phyloP scores from a whole-genome alignment of 2,888 invertebrate genomes.

The Dromius quadrimaculatus region DNA sequence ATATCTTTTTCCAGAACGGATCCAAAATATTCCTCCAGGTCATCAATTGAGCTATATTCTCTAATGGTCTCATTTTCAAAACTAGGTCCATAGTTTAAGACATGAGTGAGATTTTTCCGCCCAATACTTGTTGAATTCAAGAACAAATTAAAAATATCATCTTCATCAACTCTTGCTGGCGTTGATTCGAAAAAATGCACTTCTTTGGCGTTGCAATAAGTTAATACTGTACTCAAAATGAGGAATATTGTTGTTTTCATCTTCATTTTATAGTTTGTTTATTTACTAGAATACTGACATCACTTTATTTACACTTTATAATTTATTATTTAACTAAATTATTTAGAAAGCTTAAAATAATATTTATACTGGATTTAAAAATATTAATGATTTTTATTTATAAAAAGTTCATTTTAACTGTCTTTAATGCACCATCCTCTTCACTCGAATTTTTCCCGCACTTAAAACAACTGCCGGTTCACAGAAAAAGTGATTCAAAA shows the following conservation, averaged over 20 bases:
- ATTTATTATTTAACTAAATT: too few species aligned
- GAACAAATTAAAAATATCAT: constrained; percentile 29
- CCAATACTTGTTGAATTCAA: background rate
- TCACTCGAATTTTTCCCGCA: too few species aligned
- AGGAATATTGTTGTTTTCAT: constrained; percentile 1
- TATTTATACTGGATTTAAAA: too few species aligned
- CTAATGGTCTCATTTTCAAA: constrained; percentile 37
- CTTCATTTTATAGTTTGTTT: constrained; percentile 30
- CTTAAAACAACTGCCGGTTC: constrained; percentile 3
- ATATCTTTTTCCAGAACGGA: constrained; percentile 56
- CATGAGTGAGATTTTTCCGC: background rate
- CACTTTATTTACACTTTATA: too few species aligned
- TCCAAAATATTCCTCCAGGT: constrained; percentile 53
- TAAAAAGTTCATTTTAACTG: too few species aligned
- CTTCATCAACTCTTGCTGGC: constrained; percentile 14
- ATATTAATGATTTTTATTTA: too few species aligned
- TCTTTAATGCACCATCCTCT: too few species aligned
- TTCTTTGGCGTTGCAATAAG: constrained; percentile 30
- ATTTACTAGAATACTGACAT: too few species aligned
- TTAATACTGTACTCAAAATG: background rate
- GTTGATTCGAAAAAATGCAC: constrained; percentile 2
- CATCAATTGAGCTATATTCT: constrained; percentile 10
- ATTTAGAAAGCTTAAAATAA: too few species aligned
- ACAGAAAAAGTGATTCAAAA: constrained; percentile 37
- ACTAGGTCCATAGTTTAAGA: constrained; percentile 26